Base-by-base conservation (phyloP, 2,797 vertebrate genomes). In the Pipistrellus pipistrellus region DNA sequence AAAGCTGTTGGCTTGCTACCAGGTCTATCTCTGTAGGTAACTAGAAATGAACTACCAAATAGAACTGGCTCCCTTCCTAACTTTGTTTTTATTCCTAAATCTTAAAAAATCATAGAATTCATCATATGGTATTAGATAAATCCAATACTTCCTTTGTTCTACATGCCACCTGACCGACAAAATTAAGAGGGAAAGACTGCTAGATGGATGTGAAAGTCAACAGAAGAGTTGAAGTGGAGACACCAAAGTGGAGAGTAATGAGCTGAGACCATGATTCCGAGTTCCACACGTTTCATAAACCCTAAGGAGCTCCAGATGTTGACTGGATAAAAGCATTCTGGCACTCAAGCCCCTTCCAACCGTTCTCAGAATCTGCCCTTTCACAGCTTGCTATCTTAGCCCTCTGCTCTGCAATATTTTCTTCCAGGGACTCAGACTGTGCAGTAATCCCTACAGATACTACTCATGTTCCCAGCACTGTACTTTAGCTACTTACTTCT, bases 1-100 rank as follows among this genome's bases (percentile, higher is more conserved):
- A 62, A 89, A 80, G 66, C 82, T 95, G 75, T 11, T 91, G 95
- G 91, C 87, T 30, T 80, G 41, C 44, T 78, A 75, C 69, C 95
- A 91, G 53, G 72, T 66, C 83, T 93, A 72, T 84, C 48, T 85
- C 59, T 71, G 55, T 8, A 57, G 17, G 46, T 53, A 78, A 94
- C 44, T 71, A 90, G 89, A 91, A 93, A 85, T 7, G 59, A 90
- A 90, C 35, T 32, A 80, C 44, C 85, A 66, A 35, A 76, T 83
- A 92, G 51, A 75, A 35, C 11, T 80, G 72, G 55, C 84, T 78
- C 32, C 46, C 9, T 68, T 88, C 76, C 87, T 35, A 75, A 88
- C 87, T 91, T 57, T 90, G 85, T 80, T 68, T 89, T 72, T 18
- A 87, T n/a, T 64, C 41, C 35, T 66, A 85, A 68, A 80, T 93